Percentiles rank a stretch among this genome's conserved stretches.
Evolutionary conservation across 2,797 vertebrate genomes (phyloP).

Genomic region (Gymnothorax reevesii): DNA sequence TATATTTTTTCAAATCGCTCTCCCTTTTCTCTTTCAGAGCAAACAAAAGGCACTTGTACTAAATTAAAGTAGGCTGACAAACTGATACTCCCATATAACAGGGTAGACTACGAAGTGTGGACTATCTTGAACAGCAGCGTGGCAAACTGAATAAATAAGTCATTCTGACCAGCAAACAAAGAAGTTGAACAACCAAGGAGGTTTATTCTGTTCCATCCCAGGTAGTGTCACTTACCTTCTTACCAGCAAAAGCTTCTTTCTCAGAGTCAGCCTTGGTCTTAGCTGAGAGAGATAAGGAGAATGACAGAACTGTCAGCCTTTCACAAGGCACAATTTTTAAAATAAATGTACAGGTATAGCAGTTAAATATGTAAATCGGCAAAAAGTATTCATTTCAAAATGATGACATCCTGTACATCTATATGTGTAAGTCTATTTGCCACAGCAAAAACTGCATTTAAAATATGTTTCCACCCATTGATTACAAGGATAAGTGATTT

Average conservation of each 20-base stretch:
- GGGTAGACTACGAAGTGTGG: neutral
- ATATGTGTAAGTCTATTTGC: neutral
- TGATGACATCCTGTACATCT: neutral
- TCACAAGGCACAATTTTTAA: neutral
- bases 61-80: neutral
- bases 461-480: neutral
- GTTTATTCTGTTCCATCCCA: neutral
- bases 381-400: neutral
- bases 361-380: neutral
- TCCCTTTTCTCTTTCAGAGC: neutral
- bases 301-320: neutral
- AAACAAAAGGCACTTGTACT: neutral
- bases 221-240: conserved; percentile 22
- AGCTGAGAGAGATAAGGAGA: conserved; percentile 25
- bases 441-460: neutral
- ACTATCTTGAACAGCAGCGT: neutral
- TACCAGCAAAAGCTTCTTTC: conserved; percentile 20
- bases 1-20: neutral
- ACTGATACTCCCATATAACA: neutral
- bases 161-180: too few relatives aligned
- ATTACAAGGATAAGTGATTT: too few relatives aligned
- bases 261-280: conserved; percentile 26
- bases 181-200: neutral
- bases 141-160: neutral
- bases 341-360: neutral